Evolutionary conservation across 2,888 invertebrate species (phyloP).

Genomic region (Callinectes sapidus): DNA sequence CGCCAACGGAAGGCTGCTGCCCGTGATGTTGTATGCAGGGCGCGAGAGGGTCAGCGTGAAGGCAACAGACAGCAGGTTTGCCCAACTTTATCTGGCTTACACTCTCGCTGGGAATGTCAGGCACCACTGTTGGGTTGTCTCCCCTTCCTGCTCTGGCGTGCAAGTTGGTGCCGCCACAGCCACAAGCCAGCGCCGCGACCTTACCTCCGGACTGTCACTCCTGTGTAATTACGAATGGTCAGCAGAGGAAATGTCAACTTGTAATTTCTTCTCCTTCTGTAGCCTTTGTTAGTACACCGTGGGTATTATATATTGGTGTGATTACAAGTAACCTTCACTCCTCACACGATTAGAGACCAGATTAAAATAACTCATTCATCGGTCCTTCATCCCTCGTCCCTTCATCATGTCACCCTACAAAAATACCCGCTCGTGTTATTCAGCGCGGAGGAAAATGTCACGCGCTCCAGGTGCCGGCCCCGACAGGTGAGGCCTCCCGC

Average conservation of each 20-base stretch:
- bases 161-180: background rate
- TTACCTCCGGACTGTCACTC: background rate
- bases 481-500: background rate
- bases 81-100: background rate
- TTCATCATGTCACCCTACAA: background rate
- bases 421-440: background rate
- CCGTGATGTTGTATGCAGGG: slow-evolving; percentile 20
- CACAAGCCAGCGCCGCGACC: background rate
- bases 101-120: background rate
- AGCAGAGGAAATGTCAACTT: background rate
- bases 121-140: background rate
- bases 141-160: background rate
- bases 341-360: background rate
- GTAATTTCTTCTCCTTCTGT: background rate
- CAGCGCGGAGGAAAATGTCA: background rate
- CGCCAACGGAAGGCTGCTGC: background rate
- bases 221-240: background rate
- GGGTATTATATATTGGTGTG: background rate
- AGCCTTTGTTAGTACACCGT: background rate
- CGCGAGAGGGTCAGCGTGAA: background rate
- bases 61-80: slow-evolving; percentile 1
- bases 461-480: background rate
- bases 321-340: background rate
- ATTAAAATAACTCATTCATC: slow-evolving; percentile 16
- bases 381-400: background rate